A percentile compares a stretch with the other conserved stretches of the same genome.
Evolutionary conservation across 2,113 vertebrate genomes (phyloP).

Genomic region (Oncorhynchus mykiss): DNA sequence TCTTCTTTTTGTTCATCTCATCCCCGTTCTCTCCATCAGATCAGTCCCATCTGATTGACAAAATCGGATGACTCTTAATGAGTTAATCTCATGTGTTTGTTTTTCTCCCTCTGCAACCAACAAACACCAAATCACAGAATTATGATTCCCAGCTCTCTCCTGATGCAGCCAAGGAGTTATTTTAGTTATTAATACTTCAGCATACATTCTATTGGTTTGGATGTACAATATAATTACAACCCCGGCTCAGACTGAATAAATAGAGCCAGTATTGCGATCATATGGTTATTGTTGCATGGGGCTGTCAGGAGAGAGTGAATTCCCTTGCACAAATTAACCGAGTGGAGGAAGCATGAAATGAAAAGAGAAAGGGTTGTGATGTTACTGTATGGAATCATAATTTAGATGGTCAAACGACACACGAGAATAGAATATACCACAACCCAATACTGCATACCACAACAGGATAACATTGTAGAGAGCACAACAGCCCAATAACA

Average conservation of each 20-base stretch:
- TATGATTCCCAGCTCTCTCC: constrained; percentile 15
- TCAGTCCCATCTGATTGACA: not conserved
- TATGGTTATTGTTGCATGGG: not conserved
- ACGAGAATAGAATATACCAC: too few relatives aligned
- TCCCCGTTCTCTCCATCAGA: not conserved
- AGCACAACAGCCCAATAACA: not conserved
- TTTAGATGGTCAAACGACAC: too few relatives aligned
- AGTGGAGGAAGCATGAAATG: not conserved
- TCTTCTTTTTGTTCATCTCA: not conserved
- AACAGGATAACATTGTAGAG: not conserved
- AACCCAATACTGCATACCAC: not conserved
- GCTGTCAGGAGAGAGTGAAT: not conserved
- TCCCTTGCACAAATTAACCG: not conserved
- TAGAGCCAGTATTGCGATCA: constrained; percentile 3
- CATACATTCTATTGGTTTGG: constrained; percentile 16
- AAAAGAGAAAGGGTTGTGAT: not conserved
- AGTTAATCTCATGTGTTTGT: not conserved
- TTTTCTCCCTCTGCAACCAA: not conserved
- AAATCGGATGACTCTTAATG: not conserved
- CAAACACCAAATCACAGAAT: constrained; percentile 26
- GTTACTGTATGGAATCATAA: too few relatives aligned
- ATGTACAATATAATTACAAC: constrained; percentile 33
- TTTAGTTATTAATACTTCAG: constrained; percentile 35
- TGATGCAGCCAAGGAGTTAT: constrained; percentile 23
- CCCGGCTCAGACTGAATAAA: constrained; percentile 2